A percentile compares a stretch with the other conserved stretches of the same genome.
Evolutionary conservation across 2,888 invertebrate species (phyloP).

Genomic region (Arge pagana): DNA sequence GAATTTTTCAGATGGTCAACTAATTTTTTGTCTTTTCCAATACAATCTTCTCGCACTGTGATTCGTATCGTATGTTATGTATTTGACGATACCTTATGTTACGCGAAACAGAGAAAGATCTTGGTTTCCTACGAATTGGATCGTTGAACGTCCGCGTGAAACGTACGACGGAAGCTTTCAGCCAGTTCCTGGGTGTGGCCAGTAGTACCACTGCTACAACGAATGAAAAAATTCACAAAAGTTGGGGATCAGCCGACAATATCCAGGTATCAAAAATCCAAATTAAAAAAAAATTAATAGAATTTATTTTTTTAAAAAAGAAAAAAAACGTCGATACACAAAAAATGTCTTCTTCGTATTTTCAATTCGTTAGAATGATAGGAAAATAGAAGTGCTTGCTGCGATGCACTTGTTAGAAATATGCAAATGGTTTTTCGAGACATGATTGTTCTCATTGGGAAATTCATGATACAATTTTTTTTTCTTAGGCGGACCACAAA

Average conservation of each 20-base stretch:
- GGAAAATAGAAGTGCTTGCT: background rate
- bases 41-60: no score
- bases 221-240: conserved; percentile 78
- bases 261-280: conserved; percentile 64
- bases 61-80: no score
- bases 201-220: conserved; percentile 60
- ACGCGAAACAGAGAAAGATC: conserved; percentile 76
- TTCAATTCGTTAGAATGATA: background rate
- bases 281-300: background rate
- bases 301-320: background rate
- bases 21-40: no score
- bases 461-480: conserved; percentile 13
- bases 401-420: conserved; percentile 11
- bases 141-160: conserved; percentile 90
- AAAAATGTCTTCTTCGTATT: conserved; percentile 7
- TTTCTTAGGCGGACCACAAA: conserved; percentile 54
- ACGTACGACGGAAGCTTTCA: conserved; percentile 90
- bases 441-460: no score
- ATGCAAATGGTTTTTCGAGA: no score
- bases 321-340: background rate
- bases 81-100: no score
- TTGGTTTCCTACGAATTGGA: conserved; percentile 88
- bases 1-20: no score
- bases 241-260: conserved; percentile 90
- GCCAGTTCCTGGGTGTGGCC: conserved; percentile 84